Percentiles rank a stretch among this genome's conserved stretches.
Evolutionary conservation across 2,113 vertebrate species (phyloP).

Genomic region (Cranoglanis bouderius): DNA sequence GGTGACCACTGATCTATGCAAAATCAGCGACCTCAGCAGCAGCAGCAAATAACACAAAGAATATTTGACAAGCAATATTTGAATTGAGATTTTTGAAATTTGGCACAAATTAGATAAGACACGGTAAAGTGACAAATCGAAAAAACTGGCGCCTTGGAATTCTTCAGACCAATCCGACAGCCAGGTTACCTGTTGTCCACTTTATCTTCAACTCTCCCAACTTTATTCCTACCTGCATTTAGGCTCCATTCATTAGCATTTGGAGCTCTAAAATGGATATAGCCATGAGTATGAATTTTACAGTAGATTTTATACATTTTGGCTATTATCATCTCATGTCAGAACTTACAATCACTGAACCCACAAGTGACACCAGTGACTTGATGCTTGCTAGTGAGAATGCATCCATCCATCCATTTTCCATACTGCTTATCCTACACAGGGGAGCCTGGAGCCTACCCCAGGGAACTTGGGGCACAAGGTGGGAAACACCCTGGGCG

Average conservation of each 20-base stretch:
- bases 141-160: background rate
- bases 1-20: too few species aligned
- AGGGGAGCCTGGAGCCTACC: too few species aligned
- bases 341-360: background rate
- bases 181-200: background rate
- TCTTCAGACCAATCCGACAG: background rate
- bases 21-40: background rate
- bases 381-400: background rate
- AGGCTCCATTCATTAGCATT: background rate
- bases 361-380: background rate
- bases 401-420: too few species aligned
- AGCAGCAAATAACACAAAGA: background rate
- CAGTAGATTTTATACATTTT: background rate
- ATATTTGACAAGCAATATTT: background rate
- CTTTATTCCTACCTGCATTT: background rate
- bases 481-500: too few species aligned
- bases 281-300: background rate
- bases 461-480: too few species aligned
- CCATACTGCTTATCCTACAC: too few species aligned
- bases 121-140: background rate
- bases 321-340: background rate
- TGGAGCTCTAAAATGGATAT: background rate
- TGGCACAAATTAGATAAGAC: background rate
- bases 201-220: background rate
- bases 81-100: background rate